Percentiles rank a stretch among this genome's conserved stretches.
Evolutionary conservation across 2,888 invertebrate genomes (phyloP).

Genomic region (Entomobrya multifasciata): DNA sequence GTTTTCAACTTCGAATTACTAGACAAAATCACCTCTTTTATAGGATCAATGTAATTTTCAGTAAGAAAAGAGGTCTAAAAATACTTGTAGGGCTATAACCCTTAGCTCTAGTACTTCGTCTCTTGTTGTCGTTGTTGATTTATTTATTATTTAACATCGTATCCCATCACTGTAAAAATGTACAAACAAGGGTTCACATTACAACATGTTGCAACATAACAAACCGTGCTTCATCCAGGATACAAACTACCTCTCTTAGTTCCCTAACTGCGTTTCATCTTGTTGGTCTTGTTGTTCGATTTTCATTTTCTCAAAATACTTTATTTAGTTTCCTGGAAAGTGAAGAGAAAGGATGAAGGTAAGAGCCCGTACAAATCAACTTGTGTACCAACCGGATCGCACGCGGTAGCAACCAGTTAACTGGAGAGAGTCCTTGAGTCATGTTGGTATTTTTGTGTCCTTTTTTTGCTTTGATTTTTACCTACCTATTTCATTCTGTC

Average conservation of each 20-base stretch:
- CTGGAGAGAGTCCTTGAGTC: not conserved
- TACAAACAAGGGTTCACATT: too few relatives aligned
- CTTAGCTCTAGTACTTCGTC: too few relatives aligned
- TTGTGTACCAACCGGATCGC: conserved; percentile 23
- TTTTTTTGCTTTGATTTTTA: not conserved
- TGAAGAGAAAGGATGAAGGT: not conserved
- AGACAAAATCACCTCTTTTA: too few relatives aligned
- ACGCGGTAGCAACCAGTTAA: conserved; percentile 7
- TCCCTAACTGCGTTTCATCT: not conserved
- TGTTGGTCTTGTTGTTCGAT: conserved; percentile 7
- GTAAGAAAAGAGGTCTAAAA: too few relatives aligned
- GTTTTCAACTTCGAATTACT: too few relatives aligned
- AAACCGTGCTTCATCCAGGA: not conserved
- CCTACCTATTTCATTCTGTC: not conserved
- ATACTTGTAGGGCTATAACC: too few relatives aligned
- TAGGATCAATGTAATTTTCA: too few relatives aligned
- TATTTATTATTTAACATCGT: too few relatives aligned
- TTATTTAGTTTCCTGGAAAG: conserved; percentile 17
- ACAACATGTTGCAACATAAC: too few relatives aligned
- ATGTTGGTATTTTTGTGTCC: not conserved
- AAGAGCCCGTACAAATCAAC: not conserved
- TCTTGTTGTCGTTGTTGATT: too few relatives aligned
- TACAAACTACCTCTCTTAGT: too few relatives aligned
- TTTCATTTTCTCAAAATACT: not conserved
- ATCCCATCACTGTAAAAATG: too few relatives aligned